Base-by-base conservation (phyloP, 2,797 vertebrate genomes). In the Hemitrygon akajei region DNA sequence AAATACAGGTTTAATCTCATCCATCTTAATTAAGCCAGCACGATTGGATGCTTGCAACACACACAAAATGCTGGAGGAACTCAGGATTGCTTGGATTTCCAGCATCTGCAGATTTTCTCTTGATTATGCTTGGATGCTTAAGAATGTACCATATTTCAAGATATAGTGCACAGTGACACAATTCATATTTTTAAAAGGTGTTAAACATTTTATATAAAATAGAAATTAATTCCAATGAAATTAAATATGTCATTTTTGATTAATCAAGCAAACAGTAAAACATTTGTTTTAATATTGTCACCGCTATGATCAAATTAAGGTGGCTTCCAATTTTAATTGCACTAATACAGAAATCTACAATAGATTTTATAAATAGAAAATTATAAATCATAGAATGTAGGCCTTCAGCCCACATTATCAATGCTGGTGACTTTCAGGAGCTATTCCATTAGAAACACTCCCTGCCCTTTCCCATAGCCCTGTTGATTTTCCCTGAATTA, bases 121-220 rank as follows among this genome's bases (percentile, higher is more conserved):
- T 47, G 47, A 47, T 47, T 47, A 63, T 9, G n/a, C 7, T 9
- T 18, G 30, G 22, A 73, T 71, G 69, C 34, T 73, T 92, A 73
- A 73, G 3, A 40, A 11, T 73, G 69, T 63, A 91, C 63, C 11
- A 7, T 71, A 91, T 91, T 91, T 34, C 20, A 91, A 73, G 22
- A 34, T 87, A 25, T 12, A 27, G 25, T 7, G 12, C 30, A 47
- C 47, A 47, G 47, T 69, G 10, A 14, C 16, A 22, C 30, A 66
- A 69, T 7, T 16, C 60, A 91, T 91, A 69, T 14, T 66, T 91
- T 3, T 30, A 14, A n/a, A 66, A 66, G 12, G 20, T 86, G 30
- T 66, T 87, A 73, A 71, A 9, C 3, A 87, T 91, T 71, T 91
- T 73, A 73, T 69, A 91, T 47, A 37, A 91, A 91, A 91, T 6